Conservation (phyloP, 2,797 vertebrate species). For the Galago senegalensis region DNA sequence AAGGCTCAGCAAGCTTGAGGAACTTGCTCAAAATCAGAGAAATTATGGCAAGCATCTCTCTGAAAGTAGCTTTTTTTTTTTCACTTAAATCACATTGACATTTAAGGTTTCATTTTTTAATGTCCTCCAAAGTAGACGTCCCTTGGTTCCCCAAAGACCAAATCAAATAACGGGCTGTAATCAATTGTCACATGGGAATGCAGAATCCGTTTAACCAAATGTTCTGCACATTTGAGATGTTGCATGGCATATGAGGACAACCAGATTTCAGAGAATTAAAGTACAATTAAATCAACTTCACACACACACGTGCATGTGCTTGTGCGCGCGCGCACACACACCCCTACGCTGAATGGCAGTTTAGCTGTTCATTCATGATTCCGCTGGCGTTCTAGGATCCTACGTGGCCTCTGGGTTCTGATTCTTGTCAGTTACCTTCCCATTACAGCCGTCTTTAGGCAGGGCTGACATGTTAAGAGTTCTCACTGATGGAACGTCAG, state of each 20-base stretch:
- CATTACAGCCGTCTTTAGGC: not conserved
- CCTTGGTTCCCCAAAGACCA: not conserved
- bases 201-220: constrained; percentile 13
- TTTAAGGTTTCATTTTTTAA: not conserved
- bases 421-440: constrained; percentile 46
- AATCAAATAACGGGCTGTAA: not conserved
- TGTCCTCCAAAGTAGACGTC: not conserved
- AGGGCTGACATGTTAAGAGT: not conserved
- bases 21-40: not conserved
- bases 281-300: not conserved
- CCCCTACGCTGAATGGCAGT: not conserved
- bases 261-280: constrained; percentile 48
- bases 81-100: not conserved
- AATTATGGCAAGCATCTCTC: not conserved
- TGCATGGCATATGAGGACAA: not conserved
- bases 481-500: not conserved
- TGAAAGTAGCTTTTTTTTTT: not conserved
- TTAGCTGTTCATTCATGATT: not conserved
- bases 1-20: not conserved
- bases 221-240: not conserved
- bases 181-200: not conserved
- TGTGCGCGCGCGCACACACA: not conserved
- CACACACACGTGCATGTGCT: accelerated
- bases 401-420: not conserved
- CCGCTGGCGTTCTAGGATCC: not conserved